Evolutionary conservation across 2,113 vertebrate species (phyloP).

Genomic region (Trachemys scripta): DNA sequence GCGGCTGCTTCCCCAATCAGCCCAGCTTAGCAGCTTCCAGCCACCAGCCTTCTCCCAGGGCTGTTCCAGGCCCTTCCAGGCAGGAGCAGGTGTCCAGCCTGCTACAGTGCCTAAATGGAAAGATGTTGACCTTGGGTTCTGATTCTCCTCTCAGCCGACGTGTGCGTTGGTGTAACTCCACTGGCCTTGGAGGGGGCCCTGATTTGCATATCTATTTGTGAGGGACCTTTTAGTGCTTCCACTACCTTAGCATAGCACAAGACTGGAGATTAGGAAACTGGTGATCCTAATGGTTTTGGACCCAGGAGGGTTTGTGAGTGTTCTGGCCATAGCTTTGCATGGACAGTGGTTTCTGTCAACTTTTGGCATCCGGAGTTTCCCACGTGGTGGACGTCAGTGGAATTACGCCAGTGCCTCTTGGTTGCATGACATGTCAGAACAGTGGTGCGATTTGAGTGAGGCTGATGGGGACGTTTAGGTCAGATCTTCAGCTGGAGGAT

Average conservation of each 20-base stretch:
- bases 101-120: not conserved
- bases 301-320: not conserved
- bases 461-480: not conserved
- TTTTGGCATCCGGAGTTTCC: not conserved
- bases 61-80: no score
- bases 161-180: not conserved
- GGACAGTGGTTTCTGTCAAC: not conserved
- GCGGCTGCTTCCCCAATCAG: no score
- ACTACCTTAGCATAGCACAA: not conserved
- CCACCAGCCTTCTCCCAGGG: no score
- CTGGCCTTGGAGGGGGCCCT: not conserved
- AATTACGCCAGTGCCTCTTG: not conserved
- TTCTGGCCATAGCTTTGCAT: not conserved
- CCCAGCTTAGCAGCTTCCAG: no score
- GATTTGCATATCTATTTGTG: not conserved
- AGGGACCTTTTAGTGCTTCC: not conserved
- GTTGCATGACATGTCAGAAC: not conserved
- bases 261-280: not conserved
- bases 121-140: not conserved
- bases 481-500: no score
- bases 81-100: no score
- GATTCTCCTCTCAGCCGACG: not conserved
- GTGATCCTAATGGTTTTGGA: not conserved
- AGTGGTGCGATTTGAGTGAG: not conserved
- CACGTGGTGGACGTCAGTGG: not conserved